Evolutionary conservation across 1,140 invertebrate species (phyloP), one percentile per base, ranked within the genome.

Genomic region (Pseudomyrmex dendroicus): DNA sequence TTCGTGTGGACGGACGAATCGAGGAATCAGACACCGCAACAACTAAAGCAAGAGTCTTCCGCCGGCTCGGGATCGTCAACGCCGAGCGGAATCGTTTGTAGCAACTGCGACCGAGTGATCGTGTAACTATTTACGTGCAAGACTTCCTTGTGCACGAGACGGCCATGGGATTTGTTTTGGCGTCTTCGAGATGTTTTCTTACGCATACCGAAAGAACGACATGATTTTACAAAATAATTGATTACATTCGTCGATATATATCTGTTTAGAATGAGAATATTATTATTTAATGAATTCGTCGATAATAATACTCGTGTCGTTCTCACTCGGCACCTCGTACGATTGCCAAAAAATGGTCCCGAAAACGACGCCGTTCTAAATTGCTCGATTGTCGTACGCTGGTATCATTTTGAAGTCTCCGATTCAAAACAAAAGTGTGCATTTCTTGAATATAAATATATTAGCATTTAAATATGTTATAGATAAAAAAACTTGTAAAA

Each of bases 31-130:
- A 50, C 50, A 50, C 13, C 84, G 20, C 78, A 62, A 72, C 78
- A 57, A 57, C 85, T 84, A 70, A 85, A 83, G 73, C 90, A 90
- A 86, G 83, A 77, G 54, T 83, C 83, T 25, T 72, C 84, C 61
- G 87, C 93, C 76, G 82, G 91, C 78, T 91, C 91, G 59, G 73
- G 74, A 22, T 85, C 90, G 52, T 90, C 91, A 25, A 91, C 89
- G 10, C 86, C 85, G 87, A 22, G 66, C 66, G 76, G 66, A 61
- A 96, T 96, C 66, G 95, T 95, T 92, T 97, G 97, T 95, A 95
- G 94, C 92, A 96, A 96, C 91, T 97, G 97, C 94, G 96, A 96
- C 94, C 95, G 95, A 90, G 95, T 95, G 92, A 97, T 97, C 93
- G 96, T 97, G 97, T 97, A 97, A 97, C 95, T 95, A 93, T 91